Evolutionary conservation across 2,888 invertebrate species (phyloP).

Genomic region (Strigamia maritima): DNA sequence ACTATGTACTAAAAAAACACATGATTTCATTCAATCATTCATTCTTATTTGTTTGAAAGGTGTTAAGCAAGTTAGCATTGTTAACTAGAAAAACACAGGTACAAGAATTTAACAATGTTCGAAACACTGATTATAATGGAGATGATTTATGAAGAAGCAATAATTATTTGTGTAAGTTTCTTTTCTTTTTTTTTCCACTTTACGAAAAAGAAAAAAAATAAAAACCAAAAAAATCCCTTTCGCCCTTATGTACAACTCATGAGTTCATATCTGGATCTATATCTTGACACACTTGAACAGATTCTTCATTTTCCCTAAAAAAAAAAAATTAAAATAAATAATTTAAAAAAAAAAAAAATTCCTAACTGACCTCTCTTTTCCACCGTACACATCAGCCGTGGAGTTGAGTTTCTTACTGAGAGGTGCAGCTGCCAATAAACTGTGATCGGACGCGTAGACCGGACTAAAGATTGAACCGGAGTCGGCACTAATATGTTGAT

Average conservation of each 20-base stretch:
- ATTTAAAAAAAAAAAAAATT: not conserved
- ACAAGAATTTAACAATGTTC: slow-evolving; percentile 16
- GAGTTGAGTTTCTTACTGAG: not conserved
- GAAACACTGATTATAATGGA: slow-evolving; percentile 15
- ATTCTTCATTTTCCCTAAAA: not conserved
- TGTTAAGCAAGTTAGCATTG: slow-evolving; percentile 1
- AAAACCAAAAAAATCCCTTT: not conserved
- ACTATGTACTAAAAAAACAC: not conserved
- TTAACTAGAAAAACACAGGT: slow-evolving; percentile 23
- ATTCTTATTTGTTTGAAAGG: not conserved
- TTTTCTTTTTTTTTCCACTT: not conserved
- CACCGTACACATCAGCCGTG: not conserved
- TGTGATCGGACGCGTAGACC: not conserved
- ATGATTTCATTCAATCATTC: slow-evolving; percentile 9
- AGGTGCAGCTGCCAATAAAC: slow-evolving; percentile 9
- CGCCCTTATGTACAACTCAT: not conserved
- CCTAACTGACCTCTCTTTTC: not conserved
- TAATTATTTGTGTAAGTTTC: not conserved
- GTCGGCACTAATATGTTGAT: not conserved
- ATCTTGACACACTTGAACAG: not conserved
- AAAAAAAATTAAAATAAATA: not conserved
- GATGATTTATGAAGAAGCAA: slow-evolving; percentile 1
- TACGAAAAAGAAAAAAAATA: too few relatives aligned
- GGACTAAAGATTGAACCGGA: not conserved
- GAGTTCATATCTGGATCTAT: not conserved